Evolutionary conservation across 2,113 vertebrate genomes (phyloP).

Genomic region (Engystomops pustulosus): DNA sequence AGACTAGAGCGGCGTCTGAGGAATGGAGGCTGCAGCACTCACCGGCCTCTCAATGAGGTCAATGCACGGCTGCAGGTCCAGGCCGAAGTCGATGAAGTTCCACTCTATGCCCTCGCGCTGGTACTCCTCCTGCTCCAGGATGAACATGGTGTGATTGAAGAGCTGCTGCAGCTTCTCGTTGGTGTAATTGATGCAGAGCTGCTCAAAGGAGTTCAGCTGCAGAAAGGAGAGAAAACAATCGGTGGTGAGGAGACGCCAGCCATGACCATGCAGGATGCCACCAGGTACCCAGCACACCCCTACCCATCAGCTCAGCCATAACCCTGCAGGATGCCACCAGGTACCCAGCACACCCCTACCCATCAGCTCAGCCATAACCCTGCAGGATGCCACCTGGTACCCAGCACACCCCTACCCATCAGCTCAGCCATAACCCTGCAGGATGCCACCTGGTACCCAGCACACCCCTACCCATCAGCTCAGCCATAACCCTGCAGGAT

Average conservation of each 20-base stretch:
- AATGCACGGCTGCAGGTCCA: slow-evolving; percentile 97
- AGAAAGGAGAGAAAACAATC: background rate
- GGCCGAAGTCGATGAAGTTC: slow-evolving; percentile 98
- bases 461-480: too few relatives aligned
- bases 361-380: too few relatives aligned
- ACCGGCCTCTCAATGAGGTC: slow-evolving; percentile 95
- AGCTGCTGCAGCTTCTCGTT: slow-evolving; percentile 98
- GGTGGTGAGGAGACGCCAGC: background rate
- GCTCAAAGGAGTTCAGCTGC: slow-evolving; percentile 97
- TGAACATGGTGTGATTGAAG: slow-evolving; percentile 99
- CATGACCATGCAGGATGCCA: background rate
- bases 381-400: too few relatives aligned
- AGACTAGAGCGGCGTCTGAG: too few relatives aligned
- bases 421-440: too few relatives aligned
- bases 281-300: too few relatives aligned
- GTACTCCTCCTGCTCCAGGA: slow-evolving; percentile 98
- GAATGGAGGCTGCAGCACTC: slow-evolving; percentile 61
- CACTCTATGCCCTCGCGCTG: slow-evolving; percentile 98
- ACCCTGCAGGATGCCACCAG: too few relatives aligned
- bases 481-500: too few relatives aligned
- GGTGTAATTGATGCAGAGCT: slow-evolving; percentile 98
- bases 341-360: too few relatives aligned
- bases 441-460: too few relatives aligned
- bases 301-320: too few relatives aligned
- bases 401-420: too few relatives aligned